phyloP scores from a whole-genome alignment of 1,140 invertebrate genomes.

The Hetaerina americana region DNA sequence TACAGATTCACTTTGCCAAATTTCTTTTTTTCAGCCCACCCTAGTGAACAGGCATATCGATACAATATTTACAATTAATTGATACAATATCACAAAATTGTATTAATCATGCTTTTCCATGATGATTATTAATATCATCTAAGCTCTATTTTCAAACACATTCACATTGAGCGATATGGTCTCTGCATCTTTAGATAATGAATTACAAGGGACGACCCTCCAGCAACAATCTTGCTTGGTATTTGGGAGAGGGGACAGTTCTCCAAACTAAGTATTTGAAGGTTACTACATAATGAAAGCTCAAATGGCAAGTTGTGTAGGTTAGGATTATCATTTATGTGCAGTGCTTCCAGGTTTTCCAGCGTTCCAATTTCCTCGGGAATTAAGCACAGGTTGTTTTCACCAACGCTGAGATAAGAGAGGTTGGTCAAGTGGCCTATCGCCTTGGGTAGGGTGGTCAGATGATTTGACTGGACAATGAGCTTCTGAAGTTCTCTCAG shows the following conservation, averaged over 20 bases:
- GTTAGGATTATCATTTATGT: slow-evolving; percentile 96
- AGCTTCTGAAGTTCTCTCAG: slow-evolving; percentile 78
- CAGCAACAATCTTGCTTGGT: slow-evolving; percentile 85
- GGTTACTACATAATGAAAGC: slow-evolving; percentile 85
- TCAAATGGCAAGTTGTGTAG: slow-evolving; percentile 95
- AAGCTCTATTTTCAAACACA: too few relatives aligned
- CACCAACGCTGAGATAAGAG: slow-evolving; percentile 84
- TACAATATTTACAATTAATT: too few relatives aligned
- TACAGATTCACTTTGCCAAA: too few relatives aligned
- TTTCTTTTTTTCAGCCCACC: too few relatives aligned
- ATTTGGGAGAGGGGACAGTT: slow-evolving; percentile 97
- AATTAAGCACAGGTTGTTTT: slow-evolving; percentile 90
- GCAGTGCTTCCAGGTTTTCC: slow-evolving; percentile 89
- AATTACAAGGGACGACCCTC: slow-evolving; percentile 94
- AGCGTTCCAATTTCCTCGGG: slow-evolving; percentile 97
- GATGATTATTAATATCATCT: too few relatives aligned
- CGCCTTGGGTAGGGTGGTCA: slow-evolving; percentile 76
- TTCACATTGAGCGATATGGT: slow-evolving; percentile 86
- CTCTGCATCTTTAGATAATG: slow-evolving; percentile 96
- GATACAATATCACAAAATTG: too few relatives aligned
- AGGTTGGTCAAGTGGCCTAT: slow-evolving; percentile 91
- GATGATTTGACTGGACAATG: slow-evolving; percentile 88
- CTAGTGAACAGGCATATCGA: too few relatives aligned
- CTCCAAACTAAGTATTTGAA: slow-evolving; percentile 99
- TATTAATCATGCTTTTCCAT: too few relatives aligned